Evolutionary conservation across 2,797 vertebrate species (phyloP).

Genomic region (Enteromius thamalakanensis): DNA sequence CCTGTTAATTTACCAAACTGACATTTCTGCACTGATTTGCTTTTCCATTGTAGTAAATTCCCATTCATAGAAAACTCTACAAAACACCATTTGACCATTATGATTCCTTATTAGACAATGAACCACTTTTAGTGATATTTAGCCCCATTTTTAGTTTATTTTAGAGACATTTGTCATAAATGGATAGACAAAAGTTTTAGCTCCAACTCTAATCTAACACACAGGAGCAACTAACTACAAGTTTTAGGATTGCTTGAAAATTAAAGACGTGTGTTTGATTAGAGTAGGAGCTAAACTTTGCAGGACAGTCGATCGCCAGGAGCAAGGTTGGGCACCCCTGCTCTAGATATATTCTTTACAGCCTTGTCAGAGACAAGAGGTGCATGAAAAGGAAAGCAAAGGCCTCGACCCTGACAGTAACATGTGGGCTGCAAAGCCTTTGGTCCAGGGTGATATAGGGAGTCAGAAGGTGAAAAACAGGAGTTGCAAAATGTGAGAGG

Average conservation of each 20-base stretch:
- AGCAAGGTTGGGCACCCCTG: too few relatives aligned
- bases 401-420: slow-evolving; percentile 56
- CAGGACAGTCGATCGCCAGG: too few relatives aligned
- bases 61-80: too few relatives aligned
- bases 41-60: too few relatives aligned
- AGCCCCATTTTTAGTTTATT: background rate
- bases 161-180: background rate
- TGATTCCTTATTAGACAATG: too few relatives aligned
- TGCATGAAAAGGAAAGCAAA: background rate
- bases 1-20: background rate
- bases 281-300: too few relatives aligned
- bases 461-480: slow-evolving; percentile 54
- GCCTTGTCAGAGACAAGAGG: slow-evolving; percentile 58
- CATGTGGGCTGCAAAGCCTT: slow-evolving; percentile 54
- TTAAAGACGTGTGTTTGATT: too few relatives aligned
- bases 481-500: background rate
- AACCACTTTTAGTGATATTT: background rate
- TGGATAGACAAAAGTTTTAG: background rate
- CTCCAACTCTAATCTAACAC: too few relatives aligned
- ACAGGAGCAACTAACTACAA: too few relatives aligned
- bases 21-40: background rate
- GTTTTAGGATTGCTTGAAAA: too few relatives aligned
- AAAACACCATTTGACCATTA: too few relatives aligned
- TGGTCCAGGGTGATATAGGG: slow-evolving; percentile 53
- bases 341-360: slow-evolving; percentile 58